Conservation (phyloP, 2,113 vertebrate species). For the Oplegnathus fasciatus region DNA sequence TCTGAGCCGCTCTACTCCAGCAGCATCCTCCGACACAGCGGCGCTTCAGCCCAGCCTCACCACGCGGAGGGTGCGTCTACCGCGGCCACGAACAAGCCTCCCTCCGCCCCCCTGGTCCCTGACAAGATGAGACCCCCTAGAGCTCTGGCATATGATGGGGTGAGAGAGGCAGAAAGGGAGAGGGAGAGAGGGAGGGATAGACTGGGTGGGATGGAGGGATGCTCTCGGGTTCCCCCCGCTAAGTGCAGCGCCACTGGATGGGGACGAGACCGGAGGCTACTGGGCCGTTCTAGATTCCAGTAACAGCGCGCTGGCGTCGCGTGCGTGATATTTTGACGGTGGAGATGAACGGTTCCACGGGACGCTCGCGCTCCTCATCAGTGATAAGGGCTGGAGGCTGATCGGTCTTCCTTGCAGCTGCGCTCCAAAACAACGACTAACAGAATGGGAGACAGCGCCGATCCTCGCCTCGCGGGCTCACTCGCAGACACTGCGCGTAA, state of each 20-base stretch:
- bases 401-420: slow-evolving; percentile 20
- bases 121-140: slow-evolving; percentile 55
- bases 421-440: slow-evolving; percentile 14
- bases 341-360: slow-evolving; percentile 21
- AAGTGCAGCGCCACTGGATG: slow-evolving; percentile 39
- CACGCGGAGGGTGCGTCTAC: slow-evolving; percentile 69
- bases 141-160: slow-evolving; percentile 64
- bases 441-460: neutral
- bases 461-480: slow-evolving; percentile 33
- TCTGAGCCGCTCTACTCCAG: slow-evolving; percentile 80
- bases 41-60: slow-evolving; percentile 72
- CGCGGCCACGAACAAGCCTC: slow-evolving; percentile 69
- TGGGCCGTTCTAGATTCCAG: slow-evolving; percentile 45
- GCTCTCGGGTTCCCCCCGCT: slow-evolving; percentile 61
- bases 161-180: slow-evolving; percentile 43
- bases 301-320: slow-evolving; percentile 32
- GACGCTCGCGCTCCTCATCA: slow-evolving; percentile 43
- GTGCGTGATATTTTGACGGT: slow-evolving; percentile 30
- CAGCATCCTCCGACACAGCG: slow-evolving; percentile 84
- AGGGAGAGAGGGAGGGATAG: slow-evolving; percentile 35
- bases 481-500: slow-evolving; percentile 16
- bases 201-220: slow-evolving; percentile 68
- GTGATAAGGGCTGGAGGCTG: slow-evolving; percentile 17
- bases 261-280: slow-evolving; percentile 17
- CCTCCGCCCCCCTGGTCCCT: slow-evolving; percentile 64